Base-by-base conservation (phyloP, 2,113 vertebrate genomes). In the Rafetus swinhoei region DNA sequence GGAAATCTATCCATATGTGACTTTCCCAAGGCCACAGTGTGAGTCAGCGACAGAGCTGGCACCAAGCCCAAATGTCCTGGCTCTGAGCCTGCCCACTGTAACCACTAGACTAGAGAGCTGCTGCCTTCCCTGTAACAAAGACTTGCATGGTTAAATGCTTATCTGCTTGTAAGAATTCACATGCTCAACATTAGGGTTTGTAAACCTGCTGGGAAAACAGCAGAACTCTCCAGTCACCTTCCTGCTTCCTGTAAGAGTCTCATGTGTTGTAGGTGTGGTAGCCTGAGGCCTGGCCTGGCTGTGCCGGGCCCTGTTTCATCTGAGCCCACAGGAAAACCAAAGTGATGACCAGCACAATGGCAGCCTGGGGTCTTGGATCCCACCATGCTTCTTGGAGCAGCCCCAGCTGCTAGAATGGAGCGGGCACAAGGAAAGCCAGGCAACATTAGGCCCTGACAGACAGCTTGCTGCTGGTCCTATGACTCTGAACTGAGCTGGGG, bases 141-240 rank as follows among this genome's bases (percentile, higher is more conserved):
- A 80, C 79, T 76, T 1, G 0, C 10, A 29, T 3, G 1, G 84
- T 96, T 97, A 95, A 95, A 94, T 90, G 91, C 87, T 94, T 87
- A 92, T 94, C 95, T 97, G 90, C 62, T 76, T 54, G 80, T 69
- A 93, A 90, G 84, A 79, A 84, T 94, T 95, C 93, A 93, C 92
- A 93, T 27, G 0, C 88, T 77, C 80, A 72, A 79, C 79, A 29
- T 1, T 0, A 3, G 87, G 89, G 87, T 90, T 95, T 93, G 60
- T 81, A 87, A 91, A 90, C 91, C 88, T 94, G 25, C 18, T 39
- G 92, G 87, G 95, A 27, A 81, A 95, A 57, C 74, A 84, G 86
- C 90, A 88, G 92, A 93, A 93, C 83, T 35, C n/a, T 8, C 60
- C 24, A 9, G 39, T 52, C 29, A 16, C 27, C 14, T 52, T 24